Base-by-base conservation (phyloP, 2,797 vertebrate species). In the Argya squamiceps region DNA sequence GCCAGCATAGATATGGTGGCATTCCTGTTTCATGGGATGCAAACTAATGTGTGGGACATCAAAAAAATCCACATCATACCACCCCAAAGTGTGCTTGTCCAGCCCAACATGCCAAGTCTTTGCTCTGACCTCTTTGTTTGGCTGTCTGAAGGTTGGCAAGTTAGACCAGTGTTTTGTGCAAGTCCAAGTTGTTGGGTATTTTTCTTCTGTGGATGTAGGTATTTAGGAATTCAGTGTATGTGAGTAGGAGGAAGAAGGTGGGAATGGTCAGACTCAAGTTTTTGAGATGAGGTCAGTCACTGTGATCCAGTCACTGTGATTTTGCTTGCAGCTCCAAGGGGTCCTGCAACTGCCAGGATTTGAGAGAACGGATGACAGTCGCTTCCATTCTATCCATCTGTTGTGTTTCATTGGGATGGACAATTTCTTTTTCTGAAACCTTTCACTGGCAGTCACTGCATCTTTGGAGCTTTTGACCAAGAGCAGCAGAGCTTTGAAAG, bases 1-100 rank as follows among this genome's bases (percentile, higher is more conserved):
- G 13, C 10, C 36, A 77, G 30, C 10, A 4, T 2, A 30, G 52
- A 8, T 30, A 9, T 24, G 80, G 39, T 17, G 12, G 7, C 6
- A 0, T 8, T 60, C 63, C 65, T 77, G 44, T 65, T 46, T 39
- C 24, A 3, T 19, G n/a, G 44, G 30, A 20, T 58, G n/a, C 10
- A 49, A 39, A 34, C 7, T 12, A 11, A 30, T 4, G 14, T n/a
- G n/a, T 34, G 47, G 27, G 47, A 24, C 37, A 49, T 32, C 7
- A 19, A 17, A 47, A 80, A 60, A 34, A 10, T 34, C n/a, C 17
- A 2, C 11, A 4, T 17, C 23, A 6, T 8, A 4, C 32, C 27
- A 11, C 24, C 13, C 15, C 10, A 9, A 52, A 32, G n/a, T 10
- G 17, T 0, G 1, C 20, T 16, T 50, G 37, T 56, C 8, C 60